Conservation (phyloP, 1,140 invertebrate genomes). For the Lepeophtheirus salmonis region DNA sequence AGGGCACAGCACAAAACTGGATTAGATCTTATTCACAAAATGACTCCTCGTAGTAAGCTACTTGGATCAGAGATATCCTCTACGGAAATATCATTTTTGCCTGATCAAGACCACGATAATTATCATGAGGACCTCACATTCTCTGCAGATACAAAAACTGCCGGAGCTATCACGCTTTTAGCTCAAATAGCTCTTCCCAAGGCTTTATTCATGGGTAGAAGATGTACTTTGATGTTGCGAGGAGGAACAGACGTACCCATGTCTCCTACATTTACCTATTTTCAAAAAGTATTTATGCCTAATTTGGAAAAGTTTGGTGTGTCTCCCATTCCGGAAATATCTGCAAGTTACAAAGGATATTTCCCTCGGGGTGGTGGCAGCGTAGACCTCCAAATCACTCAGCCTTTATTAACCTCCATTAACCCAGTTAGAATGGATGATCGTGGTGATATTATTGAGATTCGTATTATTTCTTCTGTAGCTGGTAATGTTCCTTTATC, state of each 20-base stretch:
- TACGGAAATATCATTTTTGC: not conserved
- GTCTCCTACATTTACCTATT: conserved; percentile 14
- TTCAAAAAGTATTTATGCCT: conserved; percentile 9
- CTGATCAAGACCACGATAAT: not conserved
- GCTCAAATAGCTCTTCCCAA: conserved; percentile 14
- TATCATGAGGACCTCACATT: not conserved
- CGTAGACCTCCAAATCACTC: not conserved
- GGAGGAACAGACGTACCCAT: conserved; percentile 14
- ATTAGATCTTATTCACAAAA: not conserved
- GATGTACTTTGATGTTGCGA: not conserved
- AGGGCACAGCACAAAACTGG: conserved; percentile 13
- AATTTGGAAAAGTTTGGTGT: conserved; percentile 5
- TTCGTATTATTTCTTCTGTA: not conserved
- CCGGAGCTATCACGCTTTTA: conserved; percentile 7
- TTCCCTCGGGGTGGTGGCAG: conserved; percentile 9
- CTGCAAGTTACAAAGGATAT: conserved; percentile 1
- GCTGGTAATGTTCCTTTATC: not conserved
- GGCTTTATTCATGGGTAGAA: not conserved
- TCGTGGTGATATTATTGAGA: not conserved
- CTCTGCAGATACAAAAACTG: conserved; percentile 10
- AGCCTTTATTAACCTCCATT: not conserved
- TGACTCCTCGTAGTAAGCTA: not conserved
- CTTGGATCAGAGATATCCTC: not conserved
- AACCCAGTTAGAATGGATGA: not conserved
- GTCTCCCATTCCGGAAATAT: not conserved